Conservation (phyloP, 2,888 invertebrate species). For the Drepana falcataria region DNA sequence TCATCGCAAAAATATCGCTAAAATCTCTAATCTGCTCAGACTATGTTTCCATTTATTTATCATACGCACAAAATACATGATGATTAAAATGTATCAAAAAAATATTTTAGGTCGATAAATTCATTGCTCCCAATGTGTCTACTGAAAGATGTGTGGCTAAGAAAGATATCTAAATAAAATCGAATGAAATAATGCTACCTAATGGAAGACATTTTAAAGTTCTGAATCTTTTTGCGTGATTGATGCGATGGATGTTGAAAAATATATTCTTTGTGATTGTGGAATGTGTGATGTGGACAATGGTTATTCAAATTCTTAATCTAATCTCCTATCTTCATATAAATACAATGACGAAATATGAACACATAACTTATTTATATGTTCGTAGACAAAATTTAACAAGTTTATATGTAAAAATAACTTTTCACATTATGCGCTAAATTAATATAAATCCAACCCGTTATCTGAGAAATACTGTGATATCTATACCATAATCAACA, state of each 20-base stretch:
- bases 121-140: conserved; percentile 62
- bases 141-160: conserved; percentile 24
- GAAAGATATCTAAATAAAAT: conserved; percentile 19
- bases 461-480: conserved; percentile 59
- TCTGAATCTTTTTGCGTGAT: conserved; percentile 47
- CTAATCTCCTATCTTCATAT: conserved; percentile 12
- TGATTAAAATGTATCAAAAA: conserved; percentile 54
- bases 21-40: conserved; percentile 57
- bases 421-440: conserved; percentile 44
- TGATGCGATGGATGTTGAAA: conserved; percentile 21
- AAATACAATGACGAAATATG: conserved; percentile 41
- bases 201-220: conserved; percentile 66
- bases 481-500: conserved; percentile 39
- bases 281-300: conserved; percentile 45
- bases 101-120: conserved; percentile 56
- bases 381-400: conserved; percentile 34
- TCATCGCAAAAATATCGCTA: conserved; percentile 67
- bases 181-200: conserved; percentile 52
- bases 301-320: conserved; percentile 16
- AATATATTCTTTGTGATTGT: conserved; percentile 27
- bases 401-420: conserved; percentile 40
- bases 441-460: conserved; percentile 55
- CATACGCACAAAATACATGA: conserved; percentile 29
- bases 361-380: conserved; percentile 41
- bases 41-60: conserved; percentile 34